phyloP scores from a whole-genome alignment of 2,113 vertebrate genomes.

The Smithornis capensis region DNA sequence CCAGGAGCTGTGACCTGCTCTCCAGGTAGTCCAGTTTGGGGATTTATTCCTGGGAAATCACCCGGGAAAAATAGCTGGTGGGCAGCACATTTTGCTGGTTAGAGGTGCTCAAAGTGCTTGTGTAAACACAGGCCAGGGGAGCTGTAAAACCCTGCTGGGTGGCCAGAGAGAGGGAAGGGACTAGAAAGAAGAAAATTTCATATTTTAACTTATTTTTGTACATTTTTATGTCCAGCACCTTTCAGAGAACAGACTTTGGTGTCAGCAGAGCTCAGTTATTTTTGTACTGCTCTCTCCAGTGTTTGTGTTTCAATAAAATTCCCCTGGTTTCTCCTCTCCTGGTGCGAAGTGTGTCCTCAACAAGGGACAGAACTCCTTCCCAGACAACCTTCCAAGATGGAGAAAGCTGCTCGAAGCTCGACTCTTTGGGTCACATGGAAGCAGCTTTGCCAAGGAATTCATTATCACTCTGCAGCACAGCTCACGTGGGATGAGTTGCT shows the following conservation, averaged over 20 bases:
- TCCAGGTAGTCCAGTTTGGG: not conserved
- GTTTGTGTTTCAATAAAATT: slow-evolving; percentile 67
- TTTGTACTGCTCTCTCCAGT: slow-evolving; percentile 27
- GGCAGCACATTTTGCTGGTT: not conserved
- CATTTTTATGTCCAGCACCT: not conserved
- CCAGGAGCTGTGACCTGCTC: fast-evolving
- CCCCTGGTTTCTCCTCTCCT: not conserved
- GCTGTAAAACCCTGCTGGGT: not conserved
- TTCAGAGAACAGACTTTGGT: not conserved
- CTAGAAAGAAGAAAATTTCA: not conserved
- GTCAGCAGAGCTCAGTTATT: slow-evolving; percentile 39
- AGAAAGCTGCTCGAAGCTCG: not conserved
- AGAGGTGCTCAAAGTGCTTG: not conserved
- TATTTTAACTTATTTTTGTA: slow-evolving; percentile 63
- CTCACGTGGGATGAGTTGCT: not conserved
- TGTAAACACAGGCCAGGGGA: not conserved
- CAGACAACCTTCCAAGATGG: fast-evolving
- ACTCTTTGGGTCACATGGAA: not conserved
- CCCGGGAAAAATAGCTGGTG: not conserved
- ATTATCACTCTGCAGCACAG: not conserved
- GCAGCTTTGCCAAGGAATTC: not conserved
- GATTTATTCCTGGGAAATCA: not conserved
- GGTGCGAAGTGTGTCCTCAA: fast-evolving
- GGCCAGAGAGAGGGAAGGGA: not conserved
- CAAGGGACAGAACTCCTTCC: not conserved